Base-by-base conservation (phyloP, 37 sponge, comb jelly and placozoan species). In the Spongia lamella region DNA sequence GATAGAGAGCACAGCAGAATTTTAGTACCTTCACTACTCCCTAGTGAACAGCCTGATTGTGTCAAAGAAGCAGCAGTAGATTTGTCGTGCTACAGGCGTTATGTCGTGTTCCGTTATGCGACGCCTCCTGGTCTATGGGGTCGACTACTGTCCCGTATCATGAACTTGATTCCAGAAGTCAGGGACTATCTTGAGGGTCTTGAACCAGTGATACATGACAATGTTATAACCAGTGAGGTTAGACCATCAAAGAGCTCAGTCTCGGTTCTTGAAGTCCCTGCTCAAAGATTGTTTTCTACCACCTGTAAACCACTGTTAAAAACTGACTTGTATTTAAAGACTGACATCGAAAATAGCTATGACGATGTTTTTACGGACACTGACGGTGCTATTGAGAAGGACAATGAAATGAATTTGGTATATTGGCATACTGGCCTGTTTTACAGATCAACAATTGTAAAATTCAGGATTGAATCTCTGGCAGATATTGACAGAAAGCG, bases 11-110 rank as follows among this genome's bases (percentile, higher is more conserved):
- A 76, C 43, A 78, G 63, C 7, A 32, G 52, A 0, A 72, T 89
- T 26, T 71, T 89, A 20, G 76, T 89, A 7, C 84, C 90, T 0
- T 89, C 90, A 11, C 75, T 89, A 82, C 73, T 89, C 0, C 82
- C 81, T 15, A 66, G 68, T 2, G 53, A 61, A 20, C 38, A 57
- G 1, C 81, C 85, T 14, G 68, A 64, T 43, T 66, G 24, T 13
- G 26, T 77, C 16, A 73, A 66, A 0, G 56, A 56, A 59, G 74
- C 63, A 14, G 56, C 36, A 15, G 78, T 61, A 20, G 58, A 70
- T 9, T 15, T 20, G 24, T 9, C 6, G 13, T 58, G 60, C 60
- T 58, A 58, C 60, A 27, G 25, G 29, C 62, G 76, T 25, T 61
- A 75, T 49, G 61, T 75, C n/a, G 30, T 58, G 11, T 75, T 58